Evolutionary conservation across 2,797 vertebrate genomes (phyloP), one percentile per base, ranked within the genome.

Genomic region (Meriones psammophilus): DNA sequence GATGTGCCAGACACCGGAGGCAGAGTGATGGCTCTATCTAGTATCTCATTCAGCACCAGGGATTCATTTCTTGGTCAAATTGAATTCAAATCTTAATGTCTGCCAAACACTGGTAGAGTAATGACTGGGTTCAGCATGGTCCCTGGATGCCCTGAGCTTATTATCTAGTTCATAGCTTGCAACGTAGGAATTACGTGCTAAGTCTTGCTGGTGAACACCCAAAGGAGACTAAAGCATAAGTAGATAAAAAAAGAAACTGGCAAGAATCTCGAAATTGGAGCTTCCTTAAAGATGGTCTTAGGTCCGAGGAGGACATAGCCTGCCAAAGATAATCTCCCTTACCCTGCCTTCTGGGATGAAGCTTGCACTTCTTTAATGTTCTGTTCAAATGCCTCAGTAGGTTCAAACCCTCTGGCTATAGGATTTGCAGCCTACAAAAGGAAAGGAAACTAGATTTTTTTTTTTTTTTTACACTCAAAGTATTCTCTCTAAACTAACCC

Each of bases 11-110:
- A 39, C 50, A 73, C 33, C 3, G 54, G 68, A 73, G 56, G n/a
- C 39, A 30, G 30, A n/a, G 30, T 2, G 64, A 50, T 26, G 30
- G 42, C 30, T 86, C 24, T 60, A 74, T 39, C 69, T 88, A 76
- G 87, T 24, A 88, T 33, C 36, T 74, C 30, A 39, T 26, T 69
- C 26, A 36, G 66, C 50, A 91, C 39, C 89, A 22, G 39, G 39
- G 60, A 91, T 93, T 89, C 10, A 88, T 77, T 94, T 96, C 36
- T 84, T 18, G 79, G 64, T 74, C 71, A 17, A 74, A 54, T 92
- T 94, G 93, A 71, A 91, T 77, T 94, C 12, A 93, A 86, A n/a
- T 89, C 56, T 92, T 91, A 95, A 46, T 83, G 69, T 54, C 42
- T 76, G 58, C 64, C 68, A 81, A n/a, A 69, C 7, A 91, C 36